phyloP scores from a whole-genome alignment of 2,888 invertebrate genomes.

The Entomobrya proxima region DNA sequence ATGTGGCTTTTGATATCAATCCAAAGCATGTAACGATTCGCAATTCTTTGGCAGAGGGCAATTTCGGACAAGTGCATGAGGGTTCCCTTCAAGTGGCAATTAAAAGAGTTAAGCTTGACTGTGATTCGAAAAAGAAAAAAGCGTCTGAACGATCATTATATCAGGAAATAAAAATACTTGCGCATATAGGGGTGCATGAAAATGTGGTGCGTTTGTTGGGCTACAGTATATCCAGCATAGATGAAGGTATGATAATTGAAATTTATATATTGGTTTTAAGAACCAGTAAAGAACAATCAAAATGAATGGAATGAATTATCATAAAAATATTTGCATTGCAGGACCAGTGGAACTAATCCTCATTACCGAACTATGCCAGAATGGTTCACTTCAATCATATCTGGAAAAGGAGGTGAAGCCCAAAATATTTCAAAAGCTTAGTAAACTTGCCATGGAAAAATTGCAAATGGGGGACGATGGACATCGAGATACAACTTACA shows the following conservation, averaged over 20 bases:
- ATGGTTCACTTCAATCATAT: constrained; percentile 28
- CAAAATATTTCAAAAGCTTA: background rate
- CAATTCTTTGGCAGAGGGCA: background rate
- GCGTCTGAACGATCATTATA: background rate
- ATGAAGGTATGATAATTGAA: background rate
- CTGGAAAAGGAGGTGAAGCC: background rate
- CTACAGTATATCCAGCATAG: too few relatives aligned
- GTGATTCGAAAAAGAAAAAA: background rate
- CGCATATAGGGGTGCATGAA: constrained; percentile 19
- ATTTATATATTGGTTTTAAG: background rate
- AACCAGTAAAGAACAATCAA: background rate
- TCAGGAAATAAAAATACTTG: constrained; percentile 29
- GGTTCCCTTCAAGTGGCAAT: constrained; percentile 20
- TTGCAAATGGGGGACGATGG: background rate
- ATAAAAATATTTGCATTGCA: background rate
- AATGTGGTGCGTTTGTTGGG: constrained; percentile 41
- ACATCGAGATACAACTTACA: background rate
- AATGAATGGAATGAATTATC: background rate
- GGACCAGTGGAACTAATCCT: constrained; percentile 18
- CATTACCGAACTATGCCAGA: constrained; percentile 1
- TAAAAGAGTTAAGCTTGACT: constrained; percentile 8
- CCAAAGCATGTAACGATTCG: background rate
- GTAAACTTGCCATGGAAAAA: background rate
- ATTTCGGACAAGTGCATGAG: constrained; percentile 29
- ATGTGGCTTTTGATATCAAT: background rate